Evolutionary conservation across 2,888 invertebrate species (phyloP), one percentile per base, ranked within the genome.

Genomic region (Andrena flavipes): DNA sequence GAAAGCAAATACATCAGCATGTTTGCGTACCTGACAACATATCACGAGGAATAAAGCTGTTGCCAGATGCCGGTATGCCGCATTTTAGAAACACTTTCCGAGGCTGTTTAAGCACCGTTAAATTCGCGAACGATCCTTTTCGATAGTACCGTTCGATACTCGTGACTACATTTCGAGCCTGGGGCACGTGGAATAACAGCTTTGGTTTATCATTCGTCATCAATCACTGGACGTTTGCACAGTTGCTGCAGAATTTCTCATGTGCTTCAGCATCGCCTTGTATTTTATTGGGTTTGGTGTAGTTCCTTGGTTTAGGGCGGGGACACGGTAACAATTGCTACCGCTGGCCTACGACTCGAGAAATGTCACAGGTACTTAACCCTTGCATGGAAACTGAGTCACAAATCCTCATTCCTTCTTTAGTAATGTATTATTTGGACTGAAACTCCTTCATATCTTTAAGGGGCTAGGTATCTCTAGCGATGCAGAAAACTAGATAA

Each of bases 31-130:
- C 33, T 26, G 77, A 35, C 60, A 62, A 71, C 70, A 65, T 67
- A 77, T 42, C 59, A 60, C 13, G 5, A 29, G 26, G 54, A 29
- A 48, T 56, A 35, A 54, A 72, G 62, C 67, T 68, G 54, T 54
- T 51, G 26, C 16, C 62, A 10, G 8, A n/a, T 10, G 5, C 33
- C 49, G 54, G 16, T 26, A 26, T 29, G 16, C 26, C 42, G 29
- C 72, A 35, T 63, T 67, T 71, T 51, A 26, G 63, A 67, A 73
- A 54, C 74, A 68, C 29, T 62, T 78, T 74, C 62, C n/a, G 20
- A 51, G 29, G 23, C n/a, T 54, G 10, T 8, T 23, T 10, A 71
- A 76, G 67, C 42, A 73, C 62, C 72, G 77, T 77, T 77, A 67
- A 72, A 67, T 42, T 67, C 60, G 13, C 10, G 20, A 42, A 8